A percentile compares a stretch with the other conserved stretches of the same genome.
These are phyloP conservation scores for Sula dactylatra DNA, from an alignment of 2,113 vertebrate genomes.

Conservation along the genomic window DNA sequence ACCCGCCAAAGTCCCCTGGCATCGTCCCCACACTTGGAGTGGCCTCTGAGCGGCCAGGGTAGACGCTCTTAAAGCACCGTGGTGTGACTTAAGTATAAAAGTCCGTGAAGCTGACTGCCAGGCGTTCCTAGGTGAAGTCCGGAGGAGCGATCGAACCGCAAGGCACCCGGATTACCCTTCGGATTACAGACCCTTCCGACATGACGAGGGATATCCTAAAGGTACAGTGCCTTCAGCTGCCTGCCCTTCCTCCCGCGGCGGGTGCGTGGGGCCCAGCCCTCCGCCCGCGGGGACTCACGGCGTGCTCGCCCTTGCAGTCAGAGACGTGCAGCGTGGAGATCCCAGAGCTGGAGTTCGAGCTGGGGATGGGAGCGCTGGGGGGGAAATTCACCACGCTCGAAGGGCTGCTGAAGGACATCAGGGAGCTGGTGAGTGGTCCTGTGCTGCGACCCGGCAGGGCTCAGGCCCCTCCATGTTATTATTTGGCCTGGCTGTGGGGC, in stretches of 20 bases:
- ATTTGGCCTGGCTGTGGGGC: neutral
- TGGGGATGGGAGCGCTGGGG: slow-evolving; percentile 90
- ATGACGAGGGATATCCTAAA: slow-evolving; percentile 93
- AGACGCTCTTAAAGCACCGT: rapidly evolving
- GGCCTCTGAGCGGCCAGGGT: neutral
- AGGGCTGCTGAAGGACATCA: slow-evolving; percentile 89
- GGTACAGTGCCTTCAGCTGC: slow-evolving; percentile 31
- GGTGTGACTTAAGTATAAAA: rapidly evolving
- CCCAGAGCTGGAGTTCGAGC: slow-evolving; percentile 93
- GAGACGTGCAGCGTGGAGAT: slow-evolving; percentile 89
- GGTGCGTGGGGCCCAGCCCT: rapidly evolving
- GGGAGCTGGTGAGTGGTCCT: slow-evolving; percentile 78
- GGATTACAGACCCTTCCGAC: slow-evolving; percentile 83
- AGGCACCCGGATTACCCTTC: slow-evolving; percentile 88
- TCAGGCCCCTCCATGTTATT: rapidly evolving
- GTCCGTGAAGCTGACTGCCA: neutral
- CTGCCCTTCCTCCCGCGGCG: rapidly evolving
- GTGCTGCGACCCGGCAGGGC: neutral
- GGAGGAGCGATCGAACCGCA: slow-evolving; percentile 87
- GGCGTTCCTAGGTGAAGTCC: slow-evolving; percentile 80
- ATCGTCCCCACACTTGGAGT: rapidly evolving
- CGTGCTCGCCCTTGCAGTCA: slow-evolving; percentile 66
- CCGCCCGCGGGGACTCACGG: rapidly evolving
- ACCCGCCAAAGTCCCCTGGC: neutral
- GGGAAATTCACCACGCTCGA: slow-evolving; percentile 97